Percentiles rank a stretch among this genome's conserved stretches.
phyloP scores from a whole-genome alignment of 2,888 invertebrate genomes.

The Ophion obscuratus region DNA sequence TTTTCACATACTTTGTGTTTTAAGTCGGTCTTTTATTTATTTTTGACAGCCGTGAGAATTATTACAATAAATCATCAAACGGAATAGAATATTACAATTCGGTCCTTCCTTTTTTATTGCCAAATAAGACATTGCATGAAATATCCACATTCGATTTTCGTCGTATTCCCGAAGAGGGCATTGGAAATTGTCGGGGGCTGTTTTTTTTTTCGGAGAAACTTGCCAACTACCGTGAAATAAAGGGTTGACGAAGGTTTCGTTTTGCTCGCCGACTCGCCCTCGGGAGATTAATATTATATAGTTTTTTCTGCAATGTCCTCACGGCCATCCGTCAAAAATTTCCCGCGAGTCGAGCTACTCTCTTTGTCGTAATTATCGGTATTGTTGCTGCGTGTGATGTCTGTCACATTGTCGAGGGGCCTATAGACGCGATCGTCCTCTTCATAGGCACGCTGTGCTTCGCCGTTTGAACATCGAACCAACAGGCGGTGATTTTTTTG shows the following conservation, averaged over 20 bases:
- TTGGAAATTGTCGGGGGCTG: constrained; percentile 35
- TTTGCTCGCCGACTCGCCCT: constrained; percentile 32
- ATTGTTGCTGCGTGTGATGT: constrained; percentile 60
- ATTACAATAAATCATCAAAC: too few species aligned
- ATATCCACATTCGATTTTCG: constrained; percentile 9
- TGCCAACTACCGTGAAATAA: constrained; percentile 6
- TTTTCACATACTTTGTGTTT: too few species aligned
- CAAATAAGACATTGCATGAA: background rate
- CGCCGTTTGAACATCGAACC: background rate
- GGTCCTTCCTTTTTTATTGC: background rate
- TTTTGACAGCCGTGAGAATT: too few species aligned
- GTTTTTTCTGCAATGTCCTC: constrained; percentile 34
- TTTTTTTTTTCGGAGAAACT: constrained; percentile 39
- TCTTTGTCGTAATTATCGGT: constrained; percentile 66
- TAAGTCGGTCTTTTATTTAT: too few species aligned
- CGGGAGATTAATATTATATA: constrained; percentile 31
- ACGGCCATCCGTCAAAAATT: constrained; percentile 42
- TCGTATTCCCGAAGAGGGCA: background rate
- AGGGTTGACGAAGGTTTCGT: constrained; percentile 46
- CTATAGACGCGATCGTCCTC: constrained; percentile 6
- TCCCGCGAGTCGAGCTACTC: constrained; percentile 48
- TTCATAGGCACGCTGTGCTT: constrained; percentile 3
- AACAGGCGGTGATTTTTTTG: constrained; percentile 19
- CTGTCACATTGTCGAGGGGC: constrained; percentile 42
- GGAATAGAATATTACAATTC: background rate